Evolutionary conservation across 1,140 invertebrate genomes (phyloP).

Genomic region (Sipha flava): DNA sequence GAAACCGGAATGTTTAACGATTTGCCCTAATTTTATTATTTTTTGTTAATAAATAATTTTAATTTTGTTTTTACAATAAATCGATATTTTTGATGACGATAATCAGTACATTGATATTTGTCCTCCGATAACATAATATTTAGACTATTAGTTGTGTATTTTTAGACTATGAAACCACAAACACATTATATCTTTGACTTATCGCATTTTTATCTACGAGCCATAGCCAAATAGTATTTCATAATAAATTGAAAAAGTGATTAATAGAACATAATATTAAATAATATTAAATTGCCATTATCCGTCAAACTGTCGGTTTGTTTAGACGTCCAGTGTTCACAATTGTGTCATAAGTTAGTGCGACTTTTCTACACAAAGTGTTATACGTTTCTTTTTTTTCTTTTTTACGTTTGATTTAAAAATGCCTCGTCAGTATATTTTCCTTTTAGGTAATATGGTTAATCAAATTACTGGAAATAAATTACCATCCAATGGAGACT

Average conservation of each 20-base stretch:
- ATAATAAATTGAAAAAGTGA: background rate
- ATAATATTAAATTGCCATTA: background rate
- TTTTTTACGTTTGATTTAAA: background rate
- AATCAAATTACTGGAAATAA: constrained; percentile 34
- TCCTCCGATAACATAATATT: background rate
- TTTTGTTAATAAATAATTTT: too few relatives aligned
- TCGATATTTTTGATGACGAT: background rate
- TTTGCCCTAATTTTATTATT: too few relatives aligned
- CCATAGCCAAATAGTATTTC: background rate
- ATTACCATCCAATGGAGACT: constrained; percentile 34
- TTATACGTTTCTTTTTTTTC: background rate
- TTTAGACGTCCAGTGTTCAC: too few relatives aligned
- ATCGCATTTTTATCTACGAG: background rate
- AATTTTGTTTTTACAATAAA: too few relatives aligned
- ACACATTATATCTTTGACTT: background rate
- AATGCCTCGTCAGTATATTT: background rate
- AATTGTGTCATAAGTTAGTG: background rate
- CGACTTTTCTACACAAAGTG: background rate
- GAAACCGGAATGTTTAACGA: too few relatives aligned
- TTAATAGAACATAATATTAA: background rate
- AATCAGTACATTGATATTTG: too few relatives aligned
- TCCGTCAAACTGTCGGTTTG: background rate
- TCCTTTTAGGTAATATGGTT: background rate
- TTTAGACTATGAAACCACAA: background rate
- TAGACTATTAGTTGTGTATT: background rate